A percentile compares a stretch with the other conserved stretches of the same genome.
Evolutionary conservation across 2,797 vertebrate genomes (phyloP).

Genomic region (Kryptopterus vitreolus): DNA sequence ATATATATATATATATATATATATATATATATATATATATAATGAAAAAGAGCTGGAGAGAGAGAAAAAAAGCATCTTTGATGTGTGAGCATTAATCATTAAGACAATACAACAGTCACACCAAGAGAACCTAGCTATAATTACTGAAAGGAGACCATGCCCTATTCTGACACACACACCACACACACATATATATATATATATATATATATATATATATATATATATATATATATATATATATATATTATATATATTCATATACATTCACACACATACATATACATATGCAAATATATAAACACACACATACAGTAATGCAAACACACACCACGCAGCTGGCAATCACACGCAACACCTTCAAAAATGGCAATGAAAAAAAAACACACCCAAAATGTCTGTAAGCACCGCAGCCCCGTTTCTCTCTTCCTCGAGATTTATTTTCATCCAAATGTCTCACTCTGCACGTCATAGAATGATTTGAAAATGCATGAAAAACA

Average conservation of each 20-base stretch:
- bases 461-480: neutral
- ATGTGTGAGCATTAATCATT: conserved; percentile 74
- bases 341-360: conserved; percentile 58
- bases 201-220: neutral
- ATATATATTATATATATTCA: conserved; percentile 11
- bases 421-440: conserved; percentile 9
- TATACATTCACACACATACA: neutral
- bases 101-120: conserved; percentile 64
- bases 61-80: conserved; percentile 54
- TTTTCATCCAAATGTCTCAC: neutral
- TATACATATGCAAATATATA: conserved; percentile 26
- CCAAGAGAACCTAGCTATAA: conserved; percentile 30
- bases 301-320: conserved; percentile 20
- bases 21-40: too few relatives aligned
- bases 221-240: conserved; percentile 1
- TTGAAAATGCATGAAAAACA: conserved; percentile 1
- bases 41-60: conserved; percentile 16
- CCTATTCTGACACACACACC: conserved; percentile 38
- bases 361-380: conserved; percentile 46
- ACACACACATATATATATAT: conserved; percentile 27
- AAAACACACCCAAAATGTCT: conserved; percentile 51
- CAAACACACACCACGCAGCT: conserved; percentile 30
- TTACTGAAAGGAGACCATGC: conserved; percentile 42
- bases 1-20: too few relatives aligned
- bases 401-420: conserved; percentile 28